Conservation (phyloP, 2,113 vertebrate species). For the Esox niger region DNA sequence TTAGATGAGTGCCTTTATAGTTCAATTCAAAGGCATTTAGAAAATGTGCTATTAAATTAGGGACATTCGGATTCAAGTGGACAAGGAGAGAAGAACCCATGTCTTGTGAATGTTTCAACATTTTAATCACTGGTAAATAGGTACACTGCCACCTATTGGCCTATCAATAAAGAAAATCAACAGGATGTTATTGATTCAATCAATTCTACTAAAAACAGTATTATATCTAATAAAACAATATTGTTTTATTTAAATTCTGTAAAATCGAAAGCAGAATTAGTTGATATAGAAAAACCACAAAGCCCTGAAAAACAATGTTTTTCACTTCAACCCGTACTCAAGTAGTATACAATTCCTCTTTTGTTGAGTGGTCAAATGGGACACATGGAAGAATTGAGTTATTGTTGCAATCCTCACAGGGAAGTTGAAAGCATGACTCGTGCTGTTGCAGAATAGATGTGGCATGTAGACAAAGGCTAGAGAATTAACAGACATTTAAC, state of each 20-base stretch:
- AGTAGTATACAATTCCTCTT: constrained; percentile 61
- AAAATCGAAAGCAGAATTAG: too few relatives aligned
- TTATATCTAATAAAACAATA: too few relatives aligned
- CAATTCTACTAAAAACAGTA: background rate
- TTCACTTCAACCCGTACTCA: constrained; percentile 26
- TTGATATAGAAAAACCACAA: background rate
- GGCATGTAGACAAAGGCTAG: background rate
- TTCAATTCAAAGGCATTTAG: too few relatives aligned
- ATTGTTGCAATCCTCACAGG: constrained; percentile 64
- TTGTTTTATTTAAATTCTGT: too few relatives aligned
- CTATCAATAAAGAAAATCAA: background rate
- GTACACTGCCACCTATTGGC: constrained; percentile 35
- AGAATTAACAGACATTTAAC: too few relatives aligned
- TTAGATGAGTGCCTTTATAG: too few relatives aligned
- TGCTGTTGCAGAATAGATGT: constrained; percentile 5
- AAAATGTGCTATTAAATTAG: too few relatives aligned
- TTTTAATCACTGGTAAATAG: background rate
- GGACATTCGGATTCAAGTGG: too few relatives aligned
- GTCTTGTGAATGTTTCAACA: background rate
- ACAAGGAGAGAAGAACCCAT: background rate
- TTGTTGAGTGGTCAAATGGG: constrained; percentile 48
- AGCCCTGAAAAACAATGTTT: background rate
- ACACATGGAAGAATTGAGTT: constrained; percentile 46
- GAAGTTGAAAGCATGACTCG: constrained; percentile 54
- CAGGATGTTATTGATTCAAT: background rate